Evolutionary conservation across 1,140 invertebrate species (phyloP).

Genomic region (Bombus confusus): DNA sequence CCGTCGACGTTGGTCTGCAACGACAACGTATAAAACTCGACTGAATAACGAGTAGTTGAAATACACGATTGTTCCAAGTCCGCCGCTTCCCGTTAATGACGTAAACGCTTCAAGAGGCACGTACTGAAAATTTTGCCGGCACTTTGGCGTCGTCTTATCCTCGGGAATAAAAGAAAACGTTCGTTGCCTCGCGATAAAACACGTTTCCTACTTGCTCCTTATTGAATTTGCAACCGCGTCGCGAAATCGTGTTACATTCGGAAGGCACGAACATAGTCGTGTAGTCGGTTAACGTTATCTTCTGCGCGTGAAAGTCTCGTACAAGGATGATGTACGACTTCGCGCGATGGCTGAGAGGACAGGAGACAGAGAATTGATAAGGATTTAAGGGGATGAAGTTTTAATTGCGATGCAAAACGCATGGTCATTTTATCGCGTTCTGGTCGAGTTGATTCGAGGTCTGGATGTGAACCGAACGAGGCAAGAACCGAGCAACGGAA

Average conservation of each 20-base stretch:
- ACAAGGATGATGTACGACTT: neutral
- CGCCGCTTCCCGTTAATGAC: slow-evolving; percentile 44
- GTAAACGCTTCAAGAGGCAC: slow-evolving; percentile 36
- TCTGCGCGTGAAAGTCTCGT: neutral
- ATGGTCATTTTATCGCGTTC: neutral
- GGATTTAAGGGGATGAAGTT: neutral
- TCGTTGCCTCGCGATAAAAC: neutral
- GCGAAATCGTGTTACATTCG: neutral
- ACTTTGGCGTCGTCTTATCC: slow-evolving; percentile 1
- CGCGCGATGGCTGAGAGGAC: too few species aligned
- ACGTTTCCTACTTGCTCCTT: neutral
- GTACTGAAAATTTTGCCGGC: slow-evolving; percentile 25
- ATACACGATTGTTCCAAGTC: slow-evolving; percentile 5
- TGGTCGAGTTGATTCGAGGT: too few species aligned
- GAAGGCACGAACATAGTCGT: neutral
- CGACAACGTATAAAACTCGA: slow-evolving; percentile 38
- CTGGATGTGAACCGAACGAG: neutral
- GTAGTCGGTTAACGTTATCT: slow-evolving; percentile 1
- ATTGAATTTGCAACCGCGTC: neutral
- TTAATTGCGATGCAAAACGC: slow-evolving; percentile 4
- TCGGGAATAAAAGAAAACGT: slow-evolving; percentile 28
- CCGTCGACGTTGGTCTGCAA: neutral
- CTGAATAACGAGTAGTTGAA: slow-evolving; percentile 22
- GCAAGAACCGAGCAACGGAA: slow-evolving; percentile 7
- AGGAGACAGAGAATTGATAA: neutral